Conservation (phyloP, 2,888 invertebrate species). For the Exephanes ischioxanthus region DNA sequence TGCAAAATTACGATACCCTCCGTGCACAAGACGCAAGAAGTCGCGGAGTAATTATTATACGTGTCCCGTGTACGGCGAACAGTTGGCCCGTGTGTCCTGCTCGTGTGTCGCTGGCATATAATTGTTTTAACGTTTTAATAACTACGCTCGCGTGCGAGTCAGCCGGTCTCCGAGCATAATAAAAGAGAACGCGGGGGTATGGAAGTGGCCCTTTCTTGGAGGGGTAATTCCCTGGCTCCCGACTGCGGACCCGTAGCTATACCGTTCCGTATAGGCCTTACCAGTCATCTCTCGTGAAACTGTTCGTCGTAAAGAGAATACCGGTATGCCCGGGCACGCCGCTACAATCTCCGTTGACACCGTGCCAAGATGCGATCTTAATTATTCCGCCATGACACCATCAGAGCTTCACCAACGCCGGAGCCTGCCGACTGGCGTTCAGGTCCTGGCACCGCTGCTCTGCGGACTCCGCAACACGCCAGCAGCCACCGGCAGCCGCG, state of each 20-base stretch:
- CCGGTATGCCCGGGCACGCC: conserved; percentile 51
- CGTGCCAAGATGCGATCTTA: conserved; percentile 76
- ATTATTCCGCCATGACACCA: conserved; percentile 75
- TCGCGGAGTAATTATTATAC: conserved; percentile 76
- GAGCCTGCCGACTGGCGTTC: conserved; percentile 48
- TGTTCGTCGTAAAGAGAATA: conserved; percentile 59
- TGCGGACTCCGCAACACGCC: conserved; percentile 52
- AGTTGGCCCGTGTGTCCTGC: conserved; percentile 15
- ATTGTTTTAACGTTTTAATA: conserved; percentile 83
- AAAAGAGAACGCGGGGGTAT: conserved; percentile 59
- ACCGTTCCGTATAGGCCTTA: background rate
- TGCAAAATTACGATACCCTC: conserved; percentile 52
- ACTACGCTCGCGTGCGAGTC: conserved; percentile 79
- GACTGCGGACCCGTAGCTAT: conserved; percentile 12
- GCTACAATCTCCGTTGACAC: conserved; percentile 74
- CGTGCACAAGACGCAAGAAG: conserved; percentile 69
- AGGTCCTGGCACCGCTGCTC: conserved; percentile 33
- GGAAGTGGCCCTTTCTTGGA: conserved; percentile 39
- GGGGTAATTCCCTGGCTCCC: conserved; percentile 51
- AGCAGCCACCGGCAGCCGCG: conserved; percentile 37
- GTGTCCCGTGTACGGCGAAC: conserved; percentile 61
- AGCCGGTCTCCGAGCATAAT: conserved; percentile 66
- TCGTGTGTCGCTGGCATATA: conserved; percentile 76
- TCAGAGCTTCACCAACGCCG: conserved; percentile 63
- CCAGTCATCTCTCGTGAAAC: conserved; percentile 45